Evolutionary conservation across 1,140 invertebrate genomes (phyloP).

Genomic region (Ectropis grisescens): DNA sequence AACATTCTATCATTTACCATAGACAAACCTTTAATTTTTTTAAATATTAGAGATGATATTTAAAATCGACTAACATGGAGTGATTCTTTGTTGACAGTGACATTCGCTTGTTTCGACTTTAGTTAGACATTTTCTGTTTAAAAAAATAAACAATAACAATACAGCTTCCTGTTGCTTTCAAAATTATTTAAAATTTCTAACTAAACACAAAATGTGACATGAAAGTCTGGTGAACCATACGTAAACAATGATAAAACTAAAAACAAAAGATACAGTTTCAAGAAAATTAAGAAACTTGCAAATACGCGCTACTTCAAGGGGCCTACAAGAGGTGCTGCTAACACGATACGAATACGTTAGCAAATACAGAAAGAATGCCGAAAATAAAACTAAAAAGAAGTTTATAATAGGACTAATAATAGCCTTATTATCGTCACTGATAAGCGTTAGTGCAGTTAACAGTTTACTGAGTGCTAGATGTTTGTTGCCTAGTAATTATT

Average conservation of each 20-base stretch:
- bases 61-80: too few relatives aligned
- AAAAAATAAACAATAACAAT: too few relatives aligned
- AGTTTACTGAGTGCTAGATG: conserved; percentile 74
- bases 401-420: conserved; percentile 18
- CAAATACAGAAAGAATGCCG: conserved; percentile 20
- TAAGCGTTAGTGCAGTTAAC: conserved; percentile 25
- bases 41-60: too few relatives aligned
- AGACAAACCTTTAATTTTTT: too few relatives aligned
- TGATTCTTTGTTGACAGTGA: too few relatives aligned
- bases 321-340: conserved; percentile 23
- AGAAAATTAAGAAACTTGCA: conserved; percentile 30
- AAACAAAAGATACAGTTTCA: conserved; percentile 20
- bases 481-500: conserved; percentile 84
- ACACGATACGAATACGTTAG: conserved; percentile 33
- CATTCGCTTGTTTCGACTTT: too few relatives aligned
- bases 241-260: conserved; percentile 31
- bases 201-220: too few relatives aligned
- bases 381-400: conserved; percentile 14
- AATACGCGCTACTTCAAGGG: conserved; percentile 30
- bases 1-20: too few relatives aligned
- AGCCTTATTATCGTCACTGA: conserved; percentile 25
- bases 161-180: too few relatives aligned
- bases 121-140: too few relatives aligned
- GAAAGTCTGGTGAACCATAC: too few relatives aligned
- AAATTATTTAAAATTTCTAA: too few relatives aligned